Percentiles rank a stretch among this genome's conserved stretches.
phyloP scores from a whole-genome alignment of 2,113 vertebrate species.

The Indicator indicator region DNA sequence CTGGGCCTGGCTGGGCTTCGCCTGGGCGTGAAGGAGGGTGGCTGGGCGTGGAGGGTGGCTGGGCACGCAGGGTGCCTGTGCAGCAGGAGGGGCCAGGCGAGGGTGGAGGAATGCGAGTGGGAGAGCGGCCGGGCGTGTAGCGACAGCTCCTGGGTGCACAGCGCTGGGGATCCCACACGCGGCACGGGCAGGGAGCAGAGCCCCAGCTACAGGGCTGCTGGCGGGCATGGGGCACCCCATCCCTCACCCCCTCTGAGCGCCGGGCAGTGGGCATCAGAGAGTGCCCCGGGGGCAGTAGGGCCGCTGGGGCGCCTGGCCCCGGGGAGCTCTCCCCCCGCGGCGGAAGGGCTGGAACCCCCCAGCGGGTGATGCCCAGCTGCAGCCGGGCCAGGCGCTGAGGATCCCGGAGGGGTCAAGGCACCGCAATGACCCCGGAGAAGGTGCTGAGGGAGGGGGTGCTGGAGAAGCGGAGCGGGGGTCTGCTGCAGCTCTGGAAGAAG shows the following conservation, averaged over 20 bases:
- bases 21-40: slow-evolving; percentile 34
- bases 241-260: neutral
- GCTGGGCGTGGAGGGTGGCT: neutral
- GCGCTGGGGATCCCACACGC: slow-evolving; percentile 44
- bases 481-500: slow-evolving; percentile 94
- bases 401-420: neutral
- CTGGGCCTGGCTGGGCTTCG: neutral
- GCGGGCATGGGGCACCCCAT: neutral
- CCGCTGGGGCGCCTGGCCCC: neutral
- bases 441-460: slow-evolving; percentile 87
- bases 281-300: neutral
- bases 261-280: fast-evolving
- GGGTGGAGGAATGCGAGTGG: slow-evolving; percentile 73
- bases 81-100: slow-evolving; percentile 71
- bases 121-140: slow-evolving; percentile 82
- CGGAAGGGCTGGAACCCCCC: neutral
- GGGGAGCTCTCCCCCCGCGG: neutral
- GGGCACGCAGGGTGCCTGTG: slow-evolving; percentile 43
- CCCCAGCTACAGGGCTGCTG: neutral
- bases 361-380: neutral
- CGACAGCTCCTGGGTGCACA: slow-evolving; percentile 78
- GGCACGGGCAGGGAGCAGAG: neutral
- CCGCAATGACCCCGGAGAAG: slow-evolving; percentile 77
- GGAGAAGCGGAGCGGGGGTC: slow-evolving; percentile 93
- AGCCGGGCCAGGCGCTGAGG: neutral